Evolutionary conservation across 2,797 vertebrate species (phyloP).

Genomic region (Moxostoma hubbsi): DNA sequence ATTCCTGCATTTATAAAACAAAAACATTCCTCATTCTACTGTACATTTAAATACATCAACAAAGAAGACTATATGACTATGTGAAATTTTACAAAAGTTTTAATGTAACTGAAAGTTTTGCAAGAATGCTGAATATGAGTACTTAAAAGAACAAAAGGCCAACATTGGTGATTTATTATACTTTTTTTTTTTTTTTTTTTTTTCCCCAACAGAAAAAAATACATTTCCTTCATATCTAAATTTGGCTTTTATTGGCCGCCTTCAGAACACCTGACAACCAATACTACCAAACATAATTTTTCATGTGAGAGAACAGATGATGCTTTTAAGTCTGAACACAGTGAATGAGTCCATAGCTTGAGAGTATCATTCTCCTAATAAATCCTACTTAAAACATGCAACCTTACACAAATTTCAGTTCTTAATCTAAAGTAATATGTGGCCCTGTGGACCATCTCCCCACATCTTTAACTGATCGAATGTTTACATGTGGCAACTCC

Average conservation of each 20-base stretch:
- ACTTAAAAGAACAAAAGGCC: background rate
- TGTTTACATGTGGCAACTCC: background rate
- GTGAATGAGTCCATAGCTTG: conserved; percentile 16
- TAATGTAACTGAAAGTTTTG: background rate
- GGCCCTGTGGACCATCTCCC: too few relatives aligned
- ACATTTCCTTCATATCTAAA: background rate
- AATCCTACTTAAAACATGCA: background rate
- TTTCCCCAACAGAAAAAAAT: background rate
- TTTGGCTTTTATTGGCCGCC: background rate
- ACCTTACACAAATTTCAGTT: background rate
- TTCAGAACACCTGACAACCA: conserved; percentile 9
- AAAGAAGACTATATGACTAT: too few relatives aligned
- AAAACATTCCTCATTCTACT: too few relatives aligned
- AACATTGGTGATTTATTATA: background rate
- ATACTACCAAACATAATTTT: background rate
- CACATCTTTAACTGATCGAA: background rate
- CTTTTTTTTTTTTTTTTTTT: background rate
- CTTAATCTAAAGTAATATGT: background rate
- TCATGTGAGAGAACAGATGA: conserved; percentile 30
- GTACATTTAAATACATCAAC: too few relatives aligned
- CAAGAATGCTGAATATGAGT: background rate
- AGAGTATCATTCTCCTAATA: background rate
- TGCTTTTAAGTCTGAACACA: conserved; percentile 10
- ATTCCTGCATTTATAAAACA: background rate
- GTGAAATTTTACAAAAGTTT: too few relatives aligned